phyloP scores from a whole-genome alignment of 2,797 vertebrate species.

The Octomys mimax region DNA sequence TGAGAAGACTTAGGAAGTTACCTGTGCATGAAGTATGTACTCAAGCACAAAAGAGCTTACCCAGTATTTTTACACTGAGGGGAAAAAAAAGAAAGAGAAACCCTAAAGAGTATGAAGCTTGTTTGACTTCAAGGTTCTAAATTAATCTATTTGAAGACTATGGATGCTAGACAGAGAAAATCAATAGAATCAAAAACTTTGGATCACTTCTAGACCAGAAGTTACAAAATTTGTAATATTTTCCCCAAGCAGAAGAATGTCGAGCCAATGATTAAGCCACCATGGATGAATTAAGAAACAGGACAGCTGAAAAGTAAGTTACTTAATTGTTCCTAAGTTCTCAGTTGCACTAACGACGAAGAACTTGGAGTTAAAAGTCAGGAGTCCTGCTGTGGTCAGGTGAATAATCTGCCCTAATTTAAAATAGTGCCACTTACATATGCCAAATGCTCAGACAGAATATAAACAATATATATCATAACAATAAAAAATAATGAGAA shows the following conservation, averaged over 20 bases:
- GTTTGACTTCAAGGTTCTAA: neutral
- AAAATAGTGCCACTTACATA: neutral
- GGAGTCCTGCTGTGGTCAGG: neutral
- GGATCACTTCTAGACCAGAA: slow-evolving; percentile 29
- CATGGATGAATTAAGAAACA: neutral
- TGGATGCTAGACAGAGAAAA: neutral
- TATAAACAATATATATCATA: neutral
- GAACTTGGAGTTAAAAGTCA: slow-evolving; percentile 38
- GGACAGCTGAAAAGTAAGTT: neutral
- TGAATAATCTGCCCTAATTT: neutral
- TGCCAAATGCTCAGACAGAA: neutral
- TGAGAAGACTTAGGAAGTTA: neutral
- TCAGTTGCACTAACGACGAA: neutral
- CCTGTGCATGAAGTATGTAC: neutral
- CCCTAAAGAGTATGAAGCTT: neutral
- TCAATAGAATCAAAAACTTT: slow-evolving; percentile 1
- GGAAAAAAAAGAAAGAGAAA: neutral
- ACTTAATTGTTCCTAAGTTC: slow-evolving; percentile 19
- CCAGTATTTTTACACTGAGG: slow-evolving; percentile 1
- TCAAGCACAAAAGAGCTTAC: neutral
- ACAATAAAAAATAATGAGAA: neutral
- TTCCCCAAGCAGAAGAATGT: slow-evolving; percentile 19
- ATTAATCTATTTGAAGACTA: slow-evolving; percentile 25
- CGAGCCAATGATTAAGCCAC: neutral
- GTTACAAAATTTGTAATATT: slow-evolving; percentile 32